A percentile compares a stretch with the other conserved stretches of the same genome.
phyloP scores from a whole-genome alignment of 2,888 invertebrate genomes.

The Antheraea assamensis region DNA sequence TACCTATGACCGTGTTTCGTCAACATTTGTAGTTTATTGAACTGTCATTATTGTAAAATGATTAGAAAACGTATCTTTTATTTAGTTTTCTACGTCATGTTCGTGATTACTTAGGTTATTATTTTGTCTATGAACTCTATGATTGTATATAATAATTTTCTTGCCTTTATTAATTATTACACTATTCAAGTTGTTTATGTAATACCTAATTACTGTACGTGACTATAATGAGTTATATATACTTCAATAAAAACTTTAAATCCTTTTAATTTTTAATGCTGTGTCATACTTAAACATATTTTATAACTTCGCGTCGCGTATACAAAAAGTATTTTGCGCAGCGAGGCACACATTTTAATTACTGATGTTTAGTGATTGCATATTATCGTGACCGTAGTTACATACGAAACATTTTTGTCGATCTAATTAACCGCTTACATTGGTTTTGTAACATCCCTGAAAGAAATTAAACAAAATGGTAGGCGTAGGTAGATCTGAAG shows the following conservation, averaged over 20 bases:
- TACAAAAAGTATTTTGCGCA: slow-evolving; percentile 47
- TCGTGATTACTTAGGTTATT: background rate
- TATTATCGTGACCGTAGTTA: slow-evolving; percentile 37
- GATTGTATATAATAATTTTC: background rate
- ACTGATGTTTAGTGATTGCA: background rate
- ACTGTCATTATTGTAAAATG: slow-evolving; percentile 25
- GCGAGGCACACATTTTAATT: slow-evolving; percentile 48
- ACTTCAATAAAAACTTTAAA: too few species aligned
- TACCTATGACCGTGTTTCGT: slow-evolving; percentile 3
- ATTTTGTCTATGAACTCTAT: background rate
- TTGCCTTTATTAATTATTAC: slow-evolving; percentile 38
- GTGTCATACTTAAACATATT: slow-evolving; percentile 54
- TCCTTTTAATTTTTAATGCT: slow-evolving; percentile 27
- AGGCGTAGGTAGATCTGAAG: slow-evolving; percentile 30
- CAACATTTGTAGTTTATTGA: background rate
- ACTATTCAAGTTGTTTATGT: slow-evolving; percentile 27
- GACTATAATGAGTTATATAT: slow-evolving; percentile 17
- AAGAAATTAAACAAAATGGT: slow-evolving; percentile 10
- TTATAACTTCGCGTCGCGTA: slow-evolving; percentile 42
- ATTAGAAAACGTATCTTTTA: background rate
- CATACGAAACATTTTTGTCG: slow-evolving; percentile 23
- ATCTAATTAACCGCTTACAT: background rate
- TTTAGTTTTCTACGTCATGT: background rate
- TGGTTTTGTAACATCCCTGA: background rate
- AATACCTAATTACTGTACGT: slow-evolving; percentile 5